A percentile compares a stretch with the other conserved stretches of the same genome.
phyloP scores from a whole-genome alignment of 2,113 vertebrate genomes.

The Callocephalon fimbriatum region DNA sequence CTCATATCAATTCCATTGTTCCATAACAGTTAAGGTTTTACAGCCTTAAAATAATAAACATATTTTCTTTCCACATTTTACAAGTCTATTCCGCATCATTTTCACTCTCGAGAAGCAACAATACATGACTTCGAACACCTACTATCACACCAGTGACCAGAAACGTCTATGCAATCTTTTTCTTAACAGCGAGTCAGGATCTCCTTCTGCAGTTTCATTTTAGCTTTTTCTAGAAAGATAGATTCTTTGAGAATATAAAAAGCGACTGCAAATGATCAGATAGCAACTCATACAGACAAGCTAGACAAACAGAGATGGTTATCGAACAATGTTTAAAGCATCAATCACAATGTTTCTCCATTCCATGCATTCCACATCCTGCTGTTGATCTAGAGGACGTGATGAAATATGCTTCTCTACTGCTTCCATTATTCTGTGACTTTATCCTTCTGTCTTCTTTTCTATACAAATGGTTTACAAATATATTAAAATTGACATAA shows the following conservation, averaged over 20 bases:
- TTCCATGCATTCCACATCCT: background rate
- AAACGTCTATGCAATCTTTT: background rate
- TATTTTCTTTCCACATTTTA: constrained; percentile 49
- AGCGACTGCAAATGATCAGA: background rate
- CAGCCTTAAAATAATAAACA: constrained; percentile 47
- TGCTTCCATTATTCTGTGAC: background rate
- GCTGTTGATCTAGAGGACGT: background rate
- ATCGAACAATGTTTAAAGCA: background rate
- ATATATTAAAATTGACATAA: background rate
- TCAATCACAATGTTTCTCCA: background rate
- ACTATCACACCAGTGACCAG: constrained; percentile 51
- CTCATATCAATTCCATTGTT: constrained; percentile 44
- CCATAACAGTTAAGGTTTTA: constrained; percentile 47
- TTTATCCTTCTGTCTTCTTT: background rate
- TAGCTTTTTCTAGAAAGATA: constrained; percentile 46
- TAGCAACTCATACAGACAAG: background rate
- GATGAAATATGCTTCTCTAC: background rate
- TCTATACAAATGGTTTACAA: background rate
- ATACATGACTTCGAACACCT: constrained; percentile 50
- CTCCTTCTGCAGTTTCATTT: constrained; percentile 18
- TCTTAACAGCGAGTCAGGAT: constrained; percentile 15
- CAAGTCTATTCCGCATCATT: constrained; percentile 10
- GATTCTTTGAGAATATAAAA: constrained; percentile 32
- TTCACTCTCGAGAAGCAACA: constrained; percentile 57
- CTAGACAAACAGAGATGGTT: constrained; percentile 15